Percentiles rank a stretch among this genome's conserved stretches.
Conservation (phyloP, 2,797 vertebrate species). For the Hirundo rustica region DNA sequence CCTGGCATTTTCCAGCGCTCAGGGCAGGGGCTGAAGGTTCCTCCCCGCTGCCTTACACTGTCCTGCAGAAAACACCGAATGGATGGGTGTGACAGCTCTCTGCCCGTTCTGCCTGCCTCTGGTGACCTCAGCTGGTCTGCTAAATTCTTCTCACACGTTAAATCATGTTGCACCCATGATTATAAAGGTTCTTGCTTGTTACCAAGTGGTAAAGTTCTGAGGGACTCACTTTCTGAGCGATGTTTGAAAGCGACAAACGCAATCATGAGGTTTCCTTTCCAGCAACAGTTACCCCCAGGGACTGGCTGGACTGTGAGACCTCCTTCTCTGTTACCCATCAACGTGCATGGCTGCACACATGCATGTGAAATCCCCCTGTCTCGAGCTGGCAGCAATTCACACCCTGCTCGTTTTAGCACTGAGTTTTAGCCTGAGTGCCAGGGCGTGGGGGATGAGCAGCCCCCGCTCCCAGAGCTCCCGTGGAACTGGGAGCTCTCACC, state of each 20-base stretch:
- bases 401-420: neutral
- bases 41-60: neutral
- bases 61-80: neutral
- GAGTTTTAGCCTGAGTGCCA: no score
- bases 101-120: neutral
- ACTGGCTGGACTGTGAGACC: neutral
- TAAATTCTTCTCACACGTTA: neutral
- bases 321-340: neutral
- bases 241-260: neutral
- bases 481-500: neutral
- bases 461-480: neutral
- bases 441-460: neutral
- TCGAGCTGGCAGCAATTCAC: neutral
- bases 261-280: neutral
- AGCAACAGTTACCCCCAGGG: neutral
- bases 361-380: neutral
- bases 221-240: neutral
- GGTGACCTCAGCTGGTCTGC: neutral
- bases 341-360: neutral
- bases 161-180: neutral
- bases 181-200: neutral
- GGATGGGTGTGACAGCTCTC: neutral
- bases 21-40: neutral
- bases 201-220: neutral
- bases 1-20: neutral